Percentiles rank a stretch among this genome's conserved stretches.
These are phyloP conservation scores for Ecdyonurus torrentis DNA, from an alignment of 2,888 invertebrate genomes.

Conservation along the genomic window DNA sequence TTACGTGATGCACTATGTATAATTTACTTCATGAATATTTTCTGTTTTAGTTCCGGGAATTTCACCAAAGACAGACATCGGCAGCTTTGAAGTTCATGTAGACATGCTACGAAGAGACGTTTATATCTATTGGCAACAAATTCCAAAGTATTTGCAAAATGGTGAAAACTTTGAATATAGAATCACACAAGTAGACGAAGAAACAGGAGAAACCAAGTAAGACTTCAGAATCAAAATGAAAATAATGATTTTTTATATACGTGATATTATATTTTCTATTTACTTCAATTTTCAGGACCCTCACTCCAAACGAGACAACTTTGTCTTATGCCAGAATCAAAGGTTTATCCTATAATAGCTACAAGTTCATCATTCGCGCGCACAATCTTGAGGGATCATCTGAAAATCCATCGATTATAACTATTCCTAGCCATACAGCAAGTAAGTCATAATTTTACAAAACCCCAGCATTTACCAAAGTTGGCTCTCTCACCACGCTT, in stretches of 20 bases:
- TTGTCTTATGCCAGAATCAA: slow-evolving; percentile 40
- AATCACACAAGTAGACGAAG: slow-evolving; percentile 32
- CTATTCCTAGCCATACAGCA: slow-evolving; percentile 38
- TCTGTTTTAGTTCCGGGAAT: slow-evolving; percentile 35
- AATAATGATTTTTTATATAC: too few relatives aligned
- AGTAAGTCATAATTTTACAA: too few relatives aligned
- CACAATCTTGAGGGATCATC: slow-evolving; percentile 42
- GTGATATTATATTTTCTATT: too few relatives aligned
- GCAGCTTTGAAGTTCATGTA: slow-evolving; percentile 46
- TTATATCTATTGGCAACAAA: slow-evolving; percentile 63
- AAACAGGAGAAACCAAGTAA: slow-evolving; percentile 25
- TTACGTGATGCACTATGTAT: too few relatives aligned
- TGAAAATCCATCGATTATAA: slow-evolving; percentile 34
- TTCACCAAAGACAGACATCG: slow-evolving; percentile 51
- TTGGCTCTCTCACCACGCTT: not conserved
- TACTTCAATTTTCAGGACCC: slow-evolving; percentile 14
- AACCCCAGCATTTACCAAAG: not conserved
- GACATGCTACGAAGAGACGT: slow-evolving; percentile 35
- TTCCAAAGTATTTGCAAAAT: slow-evolving; percentile 48
- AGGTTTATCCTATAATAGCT: slow-evolving; percentile 29
- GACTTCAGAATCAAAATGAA: too few relatives aligned
- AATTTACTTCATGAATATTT: not conserved
- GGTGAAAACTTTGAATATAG: slow-evolving; percentile 57
- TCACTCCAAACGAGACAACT: slow-evolving; percentile 29
- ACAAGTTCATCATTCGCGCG: slow-evolving; percentile 41